Conservation (phyloP, 2,888 invertebrate genomes). For the Sesamia inferens region DNA sequence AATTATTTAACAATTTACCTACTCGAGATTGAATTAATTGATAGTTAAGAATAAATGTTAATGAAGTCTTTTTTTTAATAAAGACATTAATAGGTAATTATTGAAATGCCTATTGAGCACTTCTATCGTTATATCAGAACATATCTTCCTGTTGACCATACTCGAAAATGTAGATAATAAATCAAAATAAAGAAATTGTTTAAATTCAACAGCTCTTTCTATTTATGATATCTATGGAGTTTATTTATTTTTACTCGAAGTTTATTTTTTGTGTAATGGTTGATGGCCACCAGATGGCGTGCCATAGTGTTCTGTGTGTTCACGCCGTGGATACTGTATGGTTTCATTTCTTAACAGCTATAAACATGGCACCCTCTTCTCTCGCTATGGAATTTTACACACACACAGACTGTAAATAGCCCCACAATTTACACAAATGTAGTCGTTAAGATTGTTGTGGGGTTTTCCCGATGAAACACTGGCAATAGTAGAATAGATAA, state of each 20-base stretch:
- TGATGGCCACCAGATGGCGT: slow-evolving; percentile 88
- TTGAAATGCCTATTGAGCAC: slow-evolving; percentile 15
- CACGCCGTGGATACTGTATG: slow-evolving; percentile 78
- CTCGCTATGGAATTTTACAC: slow-evolving; percentile 82
- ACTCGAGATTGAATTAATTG: slow-evolving; percentile 35
- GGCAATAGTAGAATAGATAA: slow-evolving; percentile 27
- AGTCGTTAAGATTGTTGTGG: slow-evolving; percentile 76
- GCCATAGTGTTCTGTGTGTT: slow-evolving; percentile 73
- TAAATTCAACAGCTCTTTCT: slow-evolving; percentile 78
- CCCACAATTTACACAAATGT: slow-evolving; percentile 74
- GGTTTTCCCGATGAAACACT: slow-evolving; percentile 71
- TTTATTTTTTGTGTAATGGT: slow-evolving; percentile 86
- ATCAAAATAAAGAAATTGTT: slow-evolving; percentile 71
- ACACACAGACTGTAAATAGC: slow-evolving; percentile 78
- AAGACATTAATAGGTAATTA: slow-evolving; percentile 21
- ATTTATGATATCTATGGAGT: slow-evolving; percentile 79
- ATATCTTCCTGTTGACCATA: slow-evolving; percentile 25
- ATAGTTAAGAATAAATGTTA: slow-evolving; percentile 39
- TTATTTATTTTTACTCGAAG: slow-evolving; percentile 86
- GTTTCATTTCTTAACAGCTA: slow-evolving; percentile 83
- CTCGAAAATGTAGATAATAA: slow-evolving; percentile 53
- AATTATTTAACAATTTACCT: slow-evolving; percentile 38
- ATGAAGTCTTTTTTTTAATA: slow-evolving; percentile 14
- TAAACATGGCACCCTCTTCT: slow-evolving; percentile 84
- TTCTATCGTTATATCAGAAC: slow-evolving; percentile 24